Evolutionary conservation across 1,140 invertebrate species (phyloP), one percentile per base, ranked within the genome.

Genomic region (Leptinotarsa undecemlineata): DNA sequence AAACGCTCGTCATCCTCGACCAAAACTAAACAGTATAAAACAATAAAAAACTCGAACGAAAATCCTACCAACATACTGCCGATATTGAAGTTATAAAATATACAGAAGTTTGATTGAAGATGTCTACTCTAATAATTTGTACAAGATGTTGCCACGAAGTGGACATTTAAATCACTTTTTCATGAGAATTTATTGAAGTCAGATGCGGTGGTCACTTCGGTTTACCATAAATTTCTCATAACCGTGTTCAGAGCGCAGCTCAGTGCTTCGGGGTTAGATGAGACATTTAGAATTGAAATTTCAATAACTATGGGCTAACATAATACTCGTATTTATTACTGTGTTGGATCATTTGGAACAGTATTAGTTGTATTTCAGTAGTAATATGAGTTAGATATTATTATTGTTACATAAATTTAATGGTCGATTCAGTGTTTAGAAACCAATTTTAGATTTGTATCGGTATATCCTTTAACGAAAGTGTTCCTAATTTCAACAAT

Each of bases 171-270:
- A 64, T 64, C 62, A 26, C 62, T 64, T 64, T 64, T 64, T 64
- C 62, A 64, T 64, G 62, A 64, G 62, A 64, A 64, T 64, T 64
- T 64, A 64, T 64, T 64, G 62, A 64, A 64, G 20, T 64, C 62
- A 64, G 62, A 64, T 17, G 62, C 62, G 23, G 20, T 64, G 62
- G 62, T 64, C 62, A 64, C 62, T 64, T 64, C 4, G 23, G 62
- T 64, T 64, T 64, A 64, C 62, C 62, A 64, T 64, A 64, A 64
- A 26, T n/a, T 21, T 64, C 62, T 64, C 19, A 64, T 64, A 64
- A 64, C 62, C 4, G 62, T 57, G 51, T 17, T 17, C 51, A 57
- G 15, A 57, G 51, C 51, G 51, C 15, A 57, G 15, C 15, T 57
- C 6, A 19, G 17, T 15, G n/a, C 15, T 5, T 17, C 51, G 51